Base-by-base conservation (phyloP, 2,888 invertebrate species). In the Zaprionus obscuricornis region DNA sequence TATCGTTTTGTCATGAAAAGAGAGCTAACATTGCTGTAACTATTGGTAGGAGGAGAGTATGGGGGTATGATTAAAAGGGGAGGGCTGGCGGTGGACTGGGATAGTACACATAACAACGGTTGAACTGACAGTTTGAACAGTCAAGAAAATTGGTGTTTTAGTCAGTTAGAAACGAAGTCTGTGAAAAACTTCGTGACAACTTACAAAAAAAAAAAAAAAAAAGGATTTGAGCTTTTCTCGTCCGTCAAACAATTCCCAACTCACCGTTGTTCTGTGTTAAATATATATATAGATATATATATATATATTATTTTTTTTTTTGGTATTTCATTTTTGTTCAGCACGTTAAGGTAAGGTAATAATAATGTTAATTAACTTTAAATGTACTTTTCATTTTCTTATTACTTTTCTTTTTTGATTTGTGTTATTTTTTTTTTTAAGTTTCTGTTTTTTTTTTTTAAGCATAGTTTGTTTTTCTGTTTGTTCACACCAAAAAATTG, bases 121-220 rank as follows among this genome's bases (percentile, higher is more conserved):
- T 22, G 68, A 81, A 71, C 68, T 85, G 54, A 31, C 60, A 60
- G 69, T 67, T 84, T 52, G 86, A 62, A 68, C 26, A 37, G 7
- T 43, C 64, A 66, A 59, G 50, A 81, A 76, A 82, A 81, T 79
- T 82, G 86, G 81, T 85, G 84, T 85, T 81, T 84, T 85, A 81
- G 67, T 85, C 73, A 85, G 79, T 62, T 72, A 55, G 68, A 59
- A 46, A 46, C 72, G 59, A 26, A 27, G 31, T 46, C 22, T n/a
- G n/a, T n/a, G n/a, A n/a, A 7, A 22, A 10, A 34, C 55, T 10
- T 24, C 56, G 73, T 27, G 26, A 70, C 77, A 57, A 84, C 85
- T 84, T 84, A n/a, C n/a, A n/a, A n/a, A n/a, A n/a, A n/a, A n/a
- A n/a, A n/a, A n/a, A n/a, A n/a, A n/a, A n/a, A 39, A 66, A 64